Evolutionary conservation across 2,888 invertebrate species (phyloP), one percentile per base, ranked within the genome.

Genomic region (Ectemnius lituratus): DNA sequence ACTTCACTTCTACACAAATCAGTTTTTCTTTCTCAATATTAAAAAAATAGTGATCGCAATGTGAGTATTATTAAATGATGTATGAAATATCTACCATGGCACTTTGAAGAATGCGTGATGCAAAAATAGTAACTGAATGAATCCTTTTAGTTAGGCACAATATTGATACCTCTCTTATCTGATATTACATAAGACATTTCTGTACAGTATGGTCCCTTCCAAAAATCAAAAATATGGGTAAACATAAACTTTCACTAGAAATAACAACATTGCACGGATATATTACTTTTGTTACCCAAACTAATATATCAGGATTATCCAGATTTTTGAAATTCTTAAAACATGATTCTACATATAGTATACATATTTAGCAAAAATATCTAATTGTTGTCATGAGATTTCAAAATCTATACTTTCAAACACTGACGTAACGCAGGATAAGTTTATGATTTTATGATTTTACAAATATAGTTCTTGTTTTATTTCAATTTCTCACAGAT

Each of bases 61-160:
- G 5, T 28, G 62, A 16, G 16, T 13, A 60, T 37, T 47, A 45
- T 62, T 28, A 66, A 71, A 3, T 49, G 49, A 18, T 65, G 37
- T 4, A 52, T 49, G 76, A 73, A 60, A 71, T 64, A 77, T 75
- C 23, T 75, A 52, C 57, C 57, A 73, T 76, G 73, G 78, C 75
- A 78, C 76, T 78, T 79, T 67, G 67, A 71, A 67, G 46, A 66
- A 69, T 78, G 58, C 70, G 78, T 75, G 76, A 75, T 79, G 78
- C 76, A 76, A 69, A 59, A 76, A 69, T 57, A 78, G 46, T 76
- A 78, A 78, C 64, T 70, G 67, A 73, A 76, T 63, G 65, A 75
- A 66, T 37, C 37, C 37, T 46, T 57, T 20, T 77, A 66, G 67
- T 72, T 72, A 77, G 72, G 76, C 77, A 76, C 77, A 67, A 62